Conservation (phyloP, 53 echinoderm and acorn worm species). For the Antedon mediterranea region DNA sequence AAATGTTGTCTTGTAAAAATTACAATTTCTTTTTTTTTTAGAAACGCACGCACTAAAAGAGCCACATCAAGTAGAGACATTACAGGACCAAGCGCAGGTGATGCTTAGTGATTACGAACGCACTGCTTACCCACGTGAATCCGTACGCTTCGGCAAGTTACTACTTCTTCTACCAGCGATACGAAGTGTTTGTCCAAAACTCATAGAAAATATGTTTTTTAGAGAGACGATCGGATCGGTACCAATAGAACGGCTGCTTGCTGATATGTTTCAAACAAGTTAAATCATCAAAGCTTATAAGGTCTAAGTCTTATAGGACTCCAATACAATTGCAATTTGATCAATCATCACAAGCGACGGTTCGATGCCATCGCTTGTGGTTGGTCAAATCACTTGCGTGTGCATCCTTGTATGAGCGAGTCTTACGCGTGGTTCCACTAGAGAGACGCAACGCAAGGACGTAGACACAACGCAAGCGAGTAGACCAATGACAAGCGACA, state of each 20-base stretch:
- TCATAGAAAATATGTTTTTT: conserved; percentile 74
- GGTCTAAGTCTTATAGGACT: too few relatives aligned
- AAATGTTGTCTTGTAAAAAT: too few relatives aligned
- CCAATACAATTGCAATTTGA: too few relatives aligned
- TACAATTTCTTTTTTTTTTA: conserved; percentile 9
- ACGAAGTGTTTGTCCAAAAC: conserved; percentile 62
- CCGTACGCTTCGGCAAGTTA: conserved; percentile 77
- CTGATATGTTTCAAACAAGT: conserved; percentile 97
- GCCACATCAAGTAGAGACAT: conserved; percentile 64
- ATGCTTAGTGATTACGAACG: conserved; percentile 90
- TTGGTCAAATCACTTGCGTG: too few relatives aligned
- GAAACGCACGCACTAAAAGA: conserved; percentile 79
- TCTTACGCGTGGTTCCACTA: too few relatives aligned
- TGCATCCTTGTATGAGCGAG: too few relatives aligned
- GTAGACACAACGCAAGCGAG: too few relatives aligned
- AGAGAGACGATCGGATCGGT: conserved; percentile 85
- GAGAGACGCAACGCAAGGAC: too few relatives aligned
- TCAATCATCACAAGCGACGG: too few relatives aligned
- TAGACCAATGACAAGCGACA: too few relatives aligned
- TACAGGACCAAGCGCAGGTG: conserved; percentile 96
- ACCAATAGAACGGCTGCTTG: conserved; percentile 75
- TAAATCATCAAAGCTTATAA: conserved; percentile 6
- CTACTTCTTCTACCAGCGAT: conserved; percentile 75
- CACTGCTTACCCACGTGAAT: conserved; percentile 48
- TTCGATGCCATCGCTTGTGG: too few relatives aligned